Evolutionary conservation across 1,140 invertebrate genomes (phyloP).

Genomic region (Drosophila rhopaloa): DNA sequence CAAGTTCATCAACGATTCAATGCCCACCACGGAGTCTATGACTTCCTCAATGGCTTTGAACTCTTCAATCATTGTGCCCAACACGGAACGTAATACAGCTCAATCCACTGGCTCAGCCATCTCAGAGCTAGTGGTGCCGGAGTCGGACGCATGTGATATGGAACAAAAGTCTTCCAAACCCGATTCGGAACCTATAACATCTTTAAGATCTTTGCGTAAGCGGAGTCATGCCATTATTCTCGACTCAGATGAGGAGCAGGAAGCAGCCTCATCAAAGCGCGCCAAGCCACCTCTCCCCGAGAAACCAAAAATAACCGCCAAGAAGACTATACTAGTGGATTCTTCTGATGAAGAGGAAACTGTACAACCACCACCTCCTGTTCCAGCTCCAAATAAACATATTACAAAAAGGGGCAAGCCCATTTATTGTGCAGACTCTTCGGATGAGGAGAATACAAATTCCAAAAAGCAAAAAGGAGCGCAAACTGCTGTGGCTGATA

Average conservation of each 20-base stretch:
- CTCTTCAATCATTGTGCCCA: constrained; percentile 58
- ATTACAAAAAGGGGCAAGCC: neutral
- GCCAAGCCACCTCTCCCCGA: neutral
- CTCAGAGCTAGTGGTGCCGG: constrained; percentile 45
- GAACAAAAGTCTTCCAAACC: neutral
- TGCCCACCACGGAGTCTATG: constrained; percentile 60
- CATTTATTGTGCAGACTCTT: constrained; percentile 23
- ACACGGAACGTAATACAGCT: constrained; percentile 41
- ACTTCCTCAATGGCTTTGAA: constrained; percentile 34
- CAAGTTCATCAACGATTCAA: constrained; percentile 77
- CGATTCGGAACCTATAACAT: neutral
- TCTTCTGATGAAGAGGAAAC: constrained; percentile 40
- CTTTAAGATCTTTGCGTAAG: constrained; percentile 3
- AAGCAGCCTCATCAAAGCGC: constrained; percentile 10
- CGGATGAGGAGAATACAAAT: constrained; percentile 7
- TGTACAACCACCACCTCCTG: neutral
- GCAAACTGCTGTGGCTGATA: neutral
- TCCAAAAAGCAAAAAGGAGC: constrained; percentile 4
- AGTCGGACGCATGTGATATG: constrained; percentile 23
- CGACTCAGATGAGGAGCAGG: constrained; percentile 55
- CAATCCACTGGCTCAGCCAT: neutral
- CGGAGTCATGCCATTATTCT: constrained; percentile 24
- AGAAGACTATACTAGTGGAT: constrained; percentile 6
- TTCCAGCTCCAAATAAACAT: neutral
- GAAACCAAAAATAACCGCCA: constrained; percentile 5